Evolutionary conservation across 2,888 invertebrate genomes (phyloP).

Genomic region (Cordilura impudica): DNA sequence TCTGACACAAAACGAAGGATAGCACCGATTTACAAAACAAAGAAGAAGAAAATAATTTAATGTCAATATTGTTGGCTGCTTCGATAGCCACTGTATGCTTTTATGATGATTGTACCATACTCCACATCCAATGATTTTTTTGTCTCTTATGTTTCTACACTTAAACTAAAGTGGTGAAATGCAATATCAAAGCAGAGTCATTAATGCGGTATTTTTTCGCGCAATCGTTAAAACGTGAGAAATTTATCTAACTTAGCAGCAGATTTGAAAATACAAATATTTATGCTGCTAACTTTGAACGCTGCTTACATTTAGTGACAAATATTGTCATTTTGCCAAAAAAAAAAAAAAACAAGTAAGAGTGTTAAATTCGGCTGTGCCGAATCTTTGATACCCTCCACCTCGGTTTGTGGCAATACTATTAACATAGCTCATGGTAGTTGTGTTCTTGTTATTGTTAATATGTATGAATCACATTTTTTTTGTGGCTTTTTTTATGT

Average conservation of each 20-base stretch:
- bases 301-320: neutral
- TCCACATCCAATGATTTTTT: too few relatives aligned
- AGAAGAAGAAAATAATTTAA: too few relatives aligned
- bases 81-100: constrained; percentile 40
- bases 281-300: constrained; percentile 23
- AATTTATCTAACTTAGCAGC: constrained; percentile 67
- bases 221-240: constrained; percentile 72
- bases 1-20: constrained; percentile 10
- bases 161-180: constrained; percentile 23
- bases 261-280: constrained; percentile 28
- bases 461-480: too few relatives aligned
- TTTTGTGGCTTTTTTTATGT: too few relatives aligned
- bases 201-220: constrained; percentile 62
- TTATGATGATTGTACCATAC: neutral
- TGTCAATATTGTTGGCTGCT: constrained; percentile 36
- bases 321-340: constrained; percentile 56
- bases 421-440: too few relatives aligned
- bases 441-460: too few relatives aligned
- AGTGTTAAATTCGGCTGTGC: too few relatives aligned
- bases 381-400: too few relatives aligned
- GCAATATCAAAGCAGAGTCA: constrained; percentile 37
- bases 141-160: constrained; percentile 3
- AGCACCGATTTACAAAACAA: constrained; percentile 43
- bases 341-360: neutral
- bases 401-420: too few relatives aligned